Conservation (phyloP, 2,113 vertebrate genomes). For the Fulica atra region DNA sequence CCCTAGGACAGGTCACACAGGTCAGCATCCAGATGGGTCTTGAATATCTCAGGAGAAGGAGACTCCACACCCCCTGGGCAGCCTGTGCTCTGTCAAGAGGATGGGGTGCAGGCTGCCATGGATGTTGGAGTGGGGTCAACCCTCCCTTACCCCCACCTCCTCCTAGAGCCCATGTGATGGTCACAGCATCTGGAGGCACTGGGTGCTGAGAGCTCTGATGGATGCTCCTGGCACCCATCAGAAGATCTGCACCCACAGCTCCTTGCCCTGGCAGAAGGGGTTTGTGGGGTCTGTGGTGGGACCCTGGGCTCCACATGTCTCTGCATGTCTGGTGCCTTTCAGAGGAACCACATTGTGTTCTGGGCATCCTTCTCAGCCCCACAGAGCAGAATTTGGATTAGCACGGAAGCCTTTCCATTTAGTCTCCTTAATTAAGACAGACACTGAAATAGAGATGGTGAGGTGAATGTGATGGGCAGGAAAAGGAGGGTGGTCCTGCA, state of each 20-base stretch:
- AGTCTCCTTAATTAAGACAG: conserved; percentile 42
- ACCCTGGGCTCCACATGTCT: neutral
- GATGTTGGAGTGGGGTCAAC: accelerated
- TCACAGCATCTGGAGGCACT: neutral
- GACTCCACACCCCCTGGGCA: no score
- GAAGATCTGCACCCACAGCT: neutral
- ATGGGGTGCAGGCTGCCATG: accelerated
- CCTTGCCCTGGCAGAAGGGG: neutral
- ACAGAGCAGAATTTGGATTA: neutral
- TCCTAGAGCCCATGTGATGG: neutral
- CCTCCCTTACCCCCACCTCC: neutral
- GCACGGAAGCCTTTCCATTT: neutral
- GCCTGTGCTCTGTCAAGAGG: no score
- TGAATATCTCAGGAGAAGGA: no score
- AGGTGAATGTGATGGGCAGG: neutral
- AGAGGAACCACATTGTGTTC: conserved; percentile 15
- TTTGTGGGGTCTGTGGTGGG: accelerated
- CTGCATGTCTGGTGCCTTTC: neutral
- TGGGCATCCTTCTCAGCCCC: neutral
- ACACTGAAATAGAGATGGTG: neutral
- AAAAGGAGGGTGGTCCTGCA: neutral
- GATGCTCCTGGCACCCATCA: neutral
- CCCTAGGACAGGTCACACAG: no score
- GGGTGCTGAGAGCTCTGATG: neutral
- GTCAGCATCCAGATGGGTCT: no score